Base-by-base conservation (phyloP, 2,113 vertebrate species). In the Bambusicola thoracicus region DNA sequence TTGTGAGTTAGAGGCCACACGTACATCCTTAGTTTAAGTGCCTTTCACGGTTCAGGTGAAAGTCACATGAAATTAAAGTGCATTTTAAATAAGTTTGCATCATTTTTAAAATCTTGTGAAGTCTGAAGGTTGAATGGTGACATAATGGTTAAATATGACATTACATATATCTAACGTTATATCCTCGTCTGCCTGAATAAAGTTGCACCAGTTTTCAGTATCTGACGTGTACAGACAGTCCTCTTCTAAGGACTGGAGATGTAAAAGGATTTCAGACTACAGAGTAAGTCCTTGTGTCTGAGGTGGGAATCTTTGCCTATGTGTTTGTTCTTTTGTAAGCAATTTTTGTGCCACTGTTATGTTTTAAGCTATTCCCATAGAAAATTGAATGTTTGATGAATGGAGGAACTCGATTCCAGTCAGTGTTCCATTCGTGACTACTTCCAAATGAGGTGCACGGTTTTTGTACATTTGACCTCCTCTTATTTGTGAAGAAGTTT, bases 71-170 rank as follows among this genome's bases (percentile, higher is more conserved):
- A 82, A 90, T 87, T 62, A 89, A 92, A 76, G 87, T 81, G n/a
- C 38, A 22, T 88, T 93, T 95, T 34, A 72, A 85, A 62, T 38
- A 30, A 63, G 75, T 94, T 81, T 92, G 43, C 65, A 55, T 90
- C 25, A 43, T 72, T 68, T 53, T 89, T 82, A 79, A 89, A 89
- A 69, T 68, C 41, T 92, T 69, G 24, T 82, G 36, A 49, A 67
- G 40, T 65, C 84, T 86, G 85, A 75, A 84, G 62, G 62, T 92
- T 87, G 62, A 92, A 79, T 58, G 51, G 19, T 78, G 61, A 43
- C n/a, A n/a, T n/a, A n/a, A n/a, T n/a, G n/a, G n/a, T n/a, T n/a
- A n/a, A n/a, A n/a, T 70, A 41, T 85, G 87, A 85, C 8, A 5
- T 72, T 59, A 81, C 79, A 5, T 51, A 13, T 27, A 29, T 29